Evolutionary conservation across 2,113 vertebrate species (phyloP).

Genomic region (Charina bottae): DNA sequence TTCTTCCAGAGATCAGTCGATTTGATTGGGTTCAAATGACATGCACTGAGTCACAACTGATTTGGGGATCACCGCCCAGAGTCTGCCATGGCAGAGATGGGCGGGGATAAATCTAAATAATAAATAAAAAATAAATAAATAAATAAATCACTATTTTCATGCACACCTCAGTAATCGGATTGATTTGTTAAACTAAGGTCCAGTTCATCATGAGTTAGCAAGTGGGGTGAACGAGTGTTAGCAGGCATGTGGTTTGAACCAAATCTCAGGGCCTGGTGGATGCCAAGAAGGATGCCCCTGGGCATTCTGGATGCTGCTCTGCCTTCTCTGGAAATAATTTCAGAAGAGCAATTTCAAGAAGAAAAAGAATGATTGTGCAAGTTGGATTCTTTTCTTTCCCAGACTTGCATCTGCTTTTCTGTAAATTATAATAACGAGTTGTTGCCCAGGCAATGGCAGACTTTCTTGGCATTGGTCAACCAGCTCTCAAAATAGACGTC

Average conservation of each 20-base stretch:
- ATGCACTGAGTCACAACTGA: neutral
- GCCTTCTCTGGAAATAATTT: neutral
- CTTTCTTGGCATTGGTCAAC: neutral
- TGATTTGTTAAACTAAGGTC: neutral
- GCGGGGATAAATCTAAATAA: too few species aligned
- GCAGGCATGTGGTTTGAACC: neutral
- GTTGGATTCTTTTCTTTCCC: neutral
- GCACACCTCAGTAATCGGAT: neutral
- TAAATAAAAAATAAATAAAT: too few species aligned
- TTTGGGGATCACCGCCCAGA: too few species aligned
- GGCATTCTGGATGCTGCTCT: neutral
- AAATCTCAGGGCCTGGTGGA: neutral
- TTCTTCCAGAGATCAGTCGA: neutral
- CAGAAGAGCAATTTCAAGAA: neutral
- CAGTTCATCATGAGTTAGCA: neutral
- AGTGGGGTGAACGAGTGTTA: neutral
- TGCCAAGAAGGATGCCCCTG: neutral
- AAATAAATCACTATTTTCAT: neutral
- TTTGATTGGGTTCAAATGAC: neutral
- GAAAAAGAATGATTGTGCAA: neutral
- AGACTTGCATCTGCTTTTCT: neutral
- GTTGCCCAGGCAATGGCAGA: neutral
- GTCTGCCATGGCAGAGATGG: too few species aligned
- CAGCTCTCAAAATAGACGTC: slow-evolving; percentile 26
- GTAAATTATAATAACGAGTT: neutral